Percentiles rank a stretch among this genome's conserved stretches.
These are phyloP conservation scores for Augiades crinisus DNA, from an alignment of 2,888 invertebrate species.

Conservation along the genomic window DNA sequence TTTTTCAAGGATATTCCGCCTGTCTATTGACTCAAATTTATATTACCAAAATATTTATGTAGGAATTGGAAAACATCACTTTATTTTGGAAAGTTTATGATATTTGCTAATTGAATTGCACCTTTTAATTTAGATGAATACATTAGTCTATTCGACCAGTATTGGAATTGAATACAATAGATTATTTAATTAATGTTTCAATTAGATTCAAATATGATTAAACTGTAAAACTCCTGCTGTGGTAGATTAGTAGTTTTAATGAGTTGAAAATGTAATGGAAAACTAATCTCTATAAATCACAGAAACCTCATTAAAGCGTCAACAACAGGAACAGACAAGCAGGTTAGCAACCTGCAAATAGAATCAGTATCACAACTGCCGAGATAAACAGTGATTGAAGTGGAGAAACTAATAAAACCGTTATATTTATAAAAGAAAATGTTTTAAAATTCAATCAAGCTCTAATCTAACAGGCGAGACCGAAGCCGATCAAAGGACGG, in stretches of 20 bases:
- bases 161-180: background rate
- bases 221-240: slow-evolving; percentile 4
- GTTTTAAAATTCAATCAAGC: slow-evolving; percentile 56
- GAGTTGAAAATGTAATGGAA: slow-evolving; percentile 22
- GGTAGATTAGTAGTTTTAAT: slow-evolving; percentile 16
- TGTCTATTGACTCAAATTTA: too few species aligned
- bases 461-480: slow-evolving; percentile 48
- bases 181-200: slow-evolving; percentile 1
- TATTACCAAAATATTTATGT: too few species aligned
- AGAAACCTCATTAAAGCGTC: slow-evolving; percentile 14
- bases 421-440: slow-evolving; percentile 33
- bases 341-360: slow-evolving; percentile 6
- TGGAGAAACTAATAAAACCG: slow-evolving; percentile 3
- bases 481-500: slow-evolving; percentile 45
- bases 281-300: slow-evolving; percentile 21
- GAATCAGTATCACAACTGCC: slow-evolving; percentile 11
- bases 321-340: slow-evolving; percentile 13
- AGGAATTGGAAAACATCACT: too few species aligned
- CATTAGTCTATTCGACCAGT: too few species aligned
- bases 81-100: too few species aligned
- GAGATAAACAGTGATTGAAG: slow-evolving; percentile 2
- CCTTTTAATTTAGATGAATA: too few species aligned
- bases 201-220: slow-evolving; percentile 1
- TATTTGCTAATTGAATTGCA: too few species aligned
- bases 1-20: background rate